Evolutionary conservation across 2,888 invertebrate genomes (phyloP).

Genomic region (Lasioglossum malachurum): DNA sequence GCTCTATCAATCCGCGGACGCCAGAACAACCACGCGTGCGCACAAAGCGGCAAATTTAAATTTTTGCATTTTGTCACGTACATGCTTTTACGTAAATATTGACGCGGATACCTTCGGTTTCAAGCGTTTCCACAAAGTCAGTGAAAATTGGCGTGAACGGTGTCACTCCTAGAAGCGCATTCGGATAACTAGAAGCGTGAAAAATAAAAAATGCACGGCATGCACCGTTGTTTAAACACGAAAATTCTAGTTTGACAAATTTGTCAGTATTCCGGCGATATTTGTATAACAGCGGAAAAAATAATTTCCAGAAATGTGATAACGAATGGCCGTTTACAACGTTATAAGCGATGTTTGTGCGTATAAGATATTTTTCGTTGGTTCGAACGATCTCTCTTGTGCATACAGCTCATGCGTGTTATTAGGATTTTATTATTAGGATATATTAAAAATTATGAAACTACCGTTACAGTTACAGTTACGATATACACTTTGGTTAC

Average conservation of each 20-base stretch:
- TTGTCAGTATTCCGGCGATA: background rate
- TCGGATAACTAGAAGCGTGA: too few relatives aligned
- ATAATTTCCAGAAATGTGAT: background rate
- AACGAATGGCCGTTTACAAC: too few relatives aligned
- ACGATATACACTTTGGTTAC: background rate
- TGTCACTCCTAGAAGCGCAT: background rate
- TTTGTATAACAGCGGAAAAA: background rate
- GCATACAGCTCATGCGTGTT: background rate
- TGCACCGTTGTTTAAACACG: background rate
- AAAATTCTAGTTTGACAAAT: background rate
- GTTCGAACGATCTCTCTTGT: background rate
- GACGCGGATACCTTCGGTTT: background rate
- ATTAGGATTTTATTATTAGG: background rate
- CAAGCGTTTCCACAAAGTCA: background rate
- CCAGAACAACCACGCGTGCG: constrained; percentile 34
- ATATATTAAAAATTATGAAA: background rate
- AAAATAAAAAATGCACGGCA: background rate
- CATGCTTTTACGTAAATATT: constrained; percentile 15
- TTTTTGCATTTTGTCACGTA: constrained; percentile 64
- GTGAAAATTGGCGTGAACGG: background rate
- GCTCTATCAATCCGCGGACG: constrained; percentile 33
- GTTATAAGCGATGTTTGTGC: background rate
- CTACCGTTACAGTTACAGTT: background rate
- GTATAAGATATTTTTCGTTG: background rate
- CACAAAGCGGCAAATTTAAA: constrained; percentile 39